A percentile compares a stretch with the other conserved stretches of the same genome.
Conservation (phyloP, 2,888 invertebrate species). For the Mellilla xanthometata region DNA sequence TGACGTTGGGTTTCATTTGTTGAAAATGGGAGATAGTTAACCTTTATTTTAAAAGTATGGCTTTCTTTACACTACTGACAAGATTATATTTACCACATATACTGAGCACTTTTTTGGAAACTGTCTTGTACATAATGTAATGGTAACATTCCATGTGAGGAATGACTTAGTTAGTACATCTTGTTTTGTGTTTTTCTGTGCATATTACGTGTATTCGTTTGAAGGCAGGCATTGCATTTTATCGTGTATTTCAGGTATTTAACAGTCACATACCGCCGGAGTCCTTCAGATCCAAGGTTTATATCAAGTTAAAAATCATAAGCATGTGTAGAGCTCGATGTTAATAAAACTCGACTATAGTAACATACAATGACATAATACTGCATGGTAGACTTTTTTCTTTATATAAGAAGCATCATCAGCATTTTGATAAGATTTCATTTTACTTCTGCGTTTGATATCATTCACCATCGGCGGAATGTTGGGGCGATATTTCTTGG, state of each 20-base stretch:
- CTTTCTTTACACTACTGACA: no score
- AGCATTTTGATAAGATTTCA: constrained; percentile 10
- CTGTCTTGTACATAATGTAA: neutral
- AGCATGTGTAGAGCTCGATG: constrained; percentile 75
- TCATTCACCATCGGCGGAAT: constrained; percentile 3
- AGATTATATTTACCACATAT: neutral
- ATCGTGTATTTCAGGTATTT: constrained; percentile 91
- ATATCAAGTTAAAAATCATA: constrained; percentile 82
- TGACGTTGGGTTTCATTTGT: no score
- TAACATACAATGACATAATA: constrained; percentile 30
- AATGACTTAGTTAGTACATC: neutral
- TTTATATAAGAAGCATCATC: constrained; percentile 22
- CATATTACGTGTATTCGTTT: constrained; percentile 36
- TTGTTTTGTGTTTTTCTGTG: neutral
- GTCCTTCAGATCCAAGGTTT: constrained; percentile 96
- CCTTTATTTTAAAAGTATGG: no score
- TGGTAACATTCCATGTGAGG: neutral
- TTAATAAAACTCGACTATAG: constrained; percentile 45
- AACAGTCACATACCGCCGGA: constrained; percentile 97
- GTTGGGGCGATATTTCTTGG: constrained; percentile 3
- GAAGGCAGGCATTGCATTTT: constrained; percentile 72
- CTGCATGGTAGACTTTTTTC: constrained; percentile 58
- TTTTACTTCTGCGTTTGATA: constrained; percentile 7
- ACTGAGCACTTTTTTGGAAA: neutral
- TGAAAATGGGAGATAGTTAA: no score